Conservation (phyloP, 2,888 invertebrate species). For the Andrena chrysosceles region DNA sequence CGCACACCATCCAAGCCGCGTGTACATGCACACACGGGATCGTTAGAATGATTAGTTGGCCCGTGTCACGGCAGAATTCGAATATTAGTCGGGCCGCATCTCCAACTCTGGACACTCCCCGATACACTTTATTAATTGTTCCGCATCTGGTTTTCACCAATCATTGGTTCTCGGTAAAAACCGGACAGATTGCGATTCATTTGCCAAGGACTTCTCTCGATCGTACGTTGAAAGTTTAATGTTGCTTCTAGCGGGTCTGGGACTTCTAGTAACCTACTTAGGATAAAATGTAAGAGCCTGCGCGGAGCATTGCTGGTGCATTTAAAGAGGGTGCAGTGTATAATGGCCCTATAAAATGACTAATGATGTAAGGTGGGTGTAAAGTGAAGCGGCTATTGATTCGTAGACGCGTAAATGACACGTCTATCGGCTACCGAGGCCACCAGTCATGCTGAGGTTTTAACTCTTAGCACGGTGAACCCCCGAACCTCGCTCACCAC, state of each 20-base stretch:
- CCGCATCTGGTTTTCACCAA: conserved; percentile 43
- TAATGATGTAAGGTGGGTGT: conserved; percentile 79
- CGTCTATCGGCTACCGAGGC: conserved; percentile 83
- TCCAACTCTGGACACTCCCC: conserved; percentile 53
- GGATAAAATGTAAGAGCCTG: neutral
- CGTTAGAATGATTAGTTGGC: conserved; percentile 80
- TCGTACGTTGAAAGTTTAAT: too few species aligned
- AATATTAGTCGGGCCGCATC: conserved; percentile 73
- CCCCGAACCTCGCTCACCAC: conserved; percentile 74
- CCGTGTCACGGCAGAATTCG: conserved; percentile 80
- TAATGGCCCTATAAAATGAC: conserved; percentile 78
- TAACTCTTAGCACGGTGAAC: conserved; percentile 81
- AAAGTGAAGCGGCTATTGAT: conserved; percentile 83
- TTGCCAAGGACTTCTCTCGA: neutral
- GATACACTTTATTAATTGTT: conserved; percentile 69
- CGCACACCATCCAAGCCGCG: conserved; percentile 14
- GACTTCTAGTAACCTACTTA: neutral
- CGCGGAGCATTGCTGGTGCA: conserved; percentile 25
- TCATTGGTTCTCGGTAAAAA: conserved; percentile 1
- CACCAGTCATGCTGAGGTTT: conserved; percentile 85
- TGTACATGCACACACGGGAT: conserved; percentile 68
- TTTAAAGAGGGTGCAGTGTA: conserved; percentile 64
- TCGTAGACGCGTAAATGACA: conserved; percentile 83
- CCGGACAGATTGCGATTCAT: conserved; percentile 15
- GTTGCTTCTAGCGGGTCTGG: too few species aligned